Evolutionary conservation across 2,113 vertebrate species (phyloP).

Genomic region (Salvelinus alpinus): DNA sequence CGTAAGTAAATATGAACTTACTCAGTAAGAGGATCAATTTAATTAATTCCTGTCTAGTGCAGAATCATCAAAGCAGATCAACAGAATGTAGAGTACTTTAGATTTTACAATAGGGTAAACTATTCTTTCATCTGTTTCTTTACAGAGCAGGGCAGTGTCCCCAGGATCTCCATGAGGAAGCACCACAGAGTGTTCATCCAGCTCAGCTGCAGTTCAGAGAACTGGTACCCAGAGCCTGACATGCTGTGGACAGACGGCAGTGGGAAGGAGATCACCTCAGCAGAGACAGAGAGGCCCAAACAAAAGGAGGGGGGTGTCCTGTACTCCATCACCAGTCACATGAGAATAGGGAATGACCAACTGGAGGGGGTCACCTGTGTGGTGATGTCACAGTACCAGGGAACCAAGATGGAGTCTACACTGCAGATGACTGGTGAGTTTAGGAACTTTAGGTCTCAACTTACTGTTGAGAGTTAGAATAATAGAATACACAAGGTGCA

Average conservation of each 20-base stretch:
- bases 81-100: too few species aligned
- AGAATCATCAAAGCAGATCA: too few species aligned
- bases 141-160: slow-evolving; percentile 10
- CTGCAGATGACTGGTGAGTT: slow-evolving; percentile 1
- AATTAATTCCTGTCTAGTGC: too few species aligned
- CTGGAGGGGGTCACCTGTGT: background rate
- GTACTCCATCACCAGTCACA: slow-evolving; percentile 11
- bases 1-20: background rate
- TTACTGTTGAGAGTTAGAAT: too few species aligned
- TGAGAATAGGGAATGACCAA: background rate
- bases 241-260: slow-evolving; percentile 14
- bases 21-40: too few species aligned
- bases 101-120: too few species aligned
- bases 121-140: background rate
- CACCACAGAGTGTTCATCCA: background rate
- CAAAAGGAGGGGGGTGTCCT: background rate
- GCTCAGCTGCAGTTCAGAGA: slow-evolving; percentile 6
- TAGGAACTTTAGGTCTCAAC: background rate
- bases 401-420: background rate
- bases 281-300: background rate
- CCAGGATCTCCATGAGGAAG: background rate
- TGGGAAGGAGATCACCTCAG: background rate
- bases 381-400: background rate
- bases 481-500: too few species aligned
- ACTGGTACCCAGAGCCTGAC: slow-evolving; percentile 21